phyloP scores from a whole-genome alignment of 64 coral and sea anemone genomes.

The Dendronephthya gigantea region DNA sequence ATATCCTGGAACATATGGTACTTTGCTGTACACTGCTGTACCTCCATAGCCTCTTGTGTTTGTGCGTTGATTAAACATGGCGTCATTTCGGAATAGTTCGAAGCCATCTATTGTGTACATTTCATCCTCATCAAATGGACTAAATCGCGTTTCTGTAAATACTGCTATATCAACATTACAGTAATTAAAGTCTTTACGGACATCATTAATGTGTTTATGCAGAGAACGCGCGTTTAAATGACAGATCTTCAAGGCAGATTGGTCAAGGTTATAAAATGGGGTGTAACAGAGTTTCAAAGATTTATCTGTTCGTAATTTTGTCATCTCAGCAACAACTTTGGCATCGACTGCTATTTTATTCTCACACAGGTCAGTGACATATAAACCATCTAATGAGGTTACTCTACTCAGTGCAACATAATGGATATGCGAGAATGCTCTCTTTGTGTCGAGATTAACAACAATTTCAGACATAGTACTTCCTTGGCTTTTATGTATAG shows the following conservation, averaged over 20 bases:
- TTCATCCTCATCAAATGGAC: conserved; percentile 16
- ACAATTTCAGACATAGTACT: neutral
- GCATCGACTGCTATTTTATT: conserved; percentile 23
- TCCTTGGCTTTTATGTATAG: no score
- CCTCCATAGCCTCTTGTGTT: conserved; percentile 10
- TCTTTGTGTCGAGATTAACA: neutral
- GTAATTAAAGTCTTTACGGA: conserved; percentile 21
- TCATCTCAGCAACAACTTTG: conserved; percentile 31
- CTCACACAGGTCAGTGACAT: conserved; percentile 7
- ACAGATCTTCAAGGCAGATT: neutral
- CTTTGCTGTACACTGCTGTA: conserved; percentile 18
- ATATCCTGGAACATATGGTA: no score
- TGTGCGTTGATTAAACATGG: neutral
- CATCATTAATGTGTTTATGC: conserved; percentile 30
- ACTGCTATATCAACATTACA: neutral
- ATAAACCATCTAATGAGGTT: conserved; percentile 5
- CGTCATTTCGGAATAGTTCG: conserved; percentile 30
- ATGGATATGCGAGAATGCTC: conserved; percentile 35
- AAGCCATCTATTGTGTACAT: conserved; percentile 7
- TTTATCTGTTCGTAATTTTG: neutral
- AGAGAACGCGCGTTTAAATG: conserved; percentile 20
- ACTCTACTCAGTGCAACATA: conserved; percentile 36
- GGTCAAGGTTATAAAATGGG: neutral
- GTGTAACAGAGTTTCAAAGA: neutral
- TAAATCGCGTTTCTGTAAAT: conserved; percentile 41